phyloP scores from a whole-genome alignment of 1,140 invertebrate species.

The Olivierus martensii region DNA sequence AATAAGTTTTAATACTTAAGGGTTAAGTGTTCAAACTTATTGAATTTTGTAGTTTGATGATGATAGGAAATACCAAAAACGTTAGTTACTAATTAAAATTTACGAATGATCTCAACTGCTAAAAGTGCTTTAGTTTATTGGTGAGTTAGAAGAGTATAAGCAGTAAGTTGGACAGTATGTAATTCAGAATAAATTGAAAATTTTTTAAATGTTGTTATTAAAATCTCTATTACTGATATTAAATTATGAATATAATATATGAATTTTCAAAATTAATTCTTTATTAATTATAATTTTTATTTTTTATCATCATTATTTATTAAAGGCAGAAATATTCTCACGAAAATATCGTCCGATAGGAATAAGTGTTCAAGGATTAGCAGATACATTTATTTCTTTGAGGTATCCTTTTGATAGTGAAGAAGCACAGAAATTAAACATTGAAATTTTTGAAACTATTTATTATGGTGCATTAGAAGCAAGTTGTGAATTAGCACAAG shows the following conservation, averaged over 20 bases:
- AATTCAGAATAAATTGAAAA: too few species aligned
- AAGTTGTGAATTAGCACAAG: slow-evolving; percentile 85
- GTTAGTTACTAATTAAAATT: too few species aligned
- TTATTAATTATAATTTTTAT: not conserved
- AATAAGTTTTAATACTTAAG: too few species aligned
- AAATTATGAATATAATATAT: not conserved
- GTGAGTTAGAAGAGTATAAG: too few species aligned
- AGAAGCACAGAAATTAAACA: slow-evolving; percentile 74
- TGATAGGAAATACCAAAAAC: too few species aligned
- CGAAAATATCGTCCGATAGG: slow-evolving; percentile 82
- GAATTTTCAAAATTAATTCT: not conserved
- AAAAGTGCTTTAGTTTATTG: too few species aligned
- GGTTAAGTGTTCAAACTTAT: too few species aligned
- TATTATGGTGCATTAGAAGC: slow-evolving; percentile 95
- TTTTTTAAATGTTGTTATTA: slow-evolving; percentile 21
- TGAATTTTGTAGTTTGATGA: too few species aligned
- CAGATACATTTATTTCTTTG: slow-evolving; percentile 93
- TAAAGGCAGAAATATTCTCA: slow-evolving; percentile 60
- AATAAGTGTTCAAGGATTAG: slow-evolving; percentile 91
- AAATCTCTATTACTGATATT: not conserved
- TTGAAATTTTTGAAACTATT: slow-evolving; percentile 94
- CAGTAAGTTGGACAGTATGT: too few species aligned
- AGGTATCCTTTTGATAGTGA: slow-evolving; percentile 66
- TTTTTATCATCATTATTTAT: slow-evolving; percentile 18
- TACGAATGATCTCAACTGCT: too few species aligned